Conservation (phyloP, 1,140 invertebrate species). For the Sminthurides bifidus region DNA sequence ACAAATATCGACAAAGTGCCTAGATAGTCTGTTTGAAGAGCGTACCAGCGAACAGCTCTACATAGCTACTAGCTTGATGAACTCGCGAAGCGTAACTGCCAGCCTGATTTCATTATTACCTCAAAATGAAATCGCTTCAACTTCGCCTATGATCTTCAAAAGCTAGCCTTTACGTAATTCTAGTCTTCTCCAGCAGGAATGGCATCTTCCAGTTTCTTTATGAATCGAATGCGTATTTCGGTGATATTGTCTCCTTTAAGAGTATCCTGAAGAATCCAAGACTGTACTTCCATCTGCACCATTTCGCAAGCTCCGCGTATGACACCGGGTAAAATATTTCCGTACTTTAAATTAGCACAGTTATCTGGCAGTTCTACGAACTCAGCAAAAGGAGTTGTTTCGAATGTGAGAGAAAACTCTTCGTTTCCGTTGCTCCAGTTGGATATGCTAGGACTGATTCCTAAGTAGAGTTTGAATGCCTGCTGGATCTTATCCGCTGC, state of each 20-base stretch:
- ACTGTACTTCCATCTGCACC: conserved; percentile 64
- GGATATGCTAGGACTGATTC: conserved; percentile 74
- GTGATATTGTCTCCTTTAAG: conserved; percentile 88
- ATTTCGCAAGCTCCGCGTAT: conserved; percentile 92
- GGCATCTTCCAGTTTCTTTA: conserved; percentile 89
- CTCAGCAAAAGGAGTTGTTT: conserved; percentile 92
- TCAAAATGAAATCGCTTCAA: too few relatives aligned
- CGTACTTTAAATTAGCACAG: conserved; percentile 75
- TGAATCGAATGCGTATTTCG: conserved; percentile 90
- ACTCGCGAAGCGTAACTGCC: background rate
- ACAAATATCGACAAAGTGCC: too few relatives aligned
- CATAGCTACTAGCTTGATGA: too few relatives aligned
- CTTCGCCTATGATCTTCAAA: too few relatives aligned
- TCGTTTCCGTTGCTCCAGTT: conserved; percentile 90
- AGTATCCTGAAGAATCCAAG: conserved; percentile 71
- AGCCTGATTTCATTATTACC: too few relatives aligned
- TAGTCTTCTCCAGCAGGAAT: conserved; percentile 96
- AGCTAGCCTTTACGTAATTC: too few relatives aligned
- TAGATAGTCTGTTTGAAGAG: too few relatives aligned
- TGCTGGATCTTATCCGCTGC: conserved; percentile 92
- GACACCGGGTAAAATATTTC: conserved; percentile 85
- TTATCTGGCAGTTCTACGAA: conserved; percentile 95
- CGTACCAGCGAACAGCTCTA: too few relatives aligned
- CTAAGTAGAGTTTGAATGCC: conserved; percentile 80
- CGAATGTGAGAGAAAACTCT: conserved; percentile 92